phyloP scores from a whole-genome alignment of 2,797 vertebrate species.

The Chelmon rostratus region DNA sequence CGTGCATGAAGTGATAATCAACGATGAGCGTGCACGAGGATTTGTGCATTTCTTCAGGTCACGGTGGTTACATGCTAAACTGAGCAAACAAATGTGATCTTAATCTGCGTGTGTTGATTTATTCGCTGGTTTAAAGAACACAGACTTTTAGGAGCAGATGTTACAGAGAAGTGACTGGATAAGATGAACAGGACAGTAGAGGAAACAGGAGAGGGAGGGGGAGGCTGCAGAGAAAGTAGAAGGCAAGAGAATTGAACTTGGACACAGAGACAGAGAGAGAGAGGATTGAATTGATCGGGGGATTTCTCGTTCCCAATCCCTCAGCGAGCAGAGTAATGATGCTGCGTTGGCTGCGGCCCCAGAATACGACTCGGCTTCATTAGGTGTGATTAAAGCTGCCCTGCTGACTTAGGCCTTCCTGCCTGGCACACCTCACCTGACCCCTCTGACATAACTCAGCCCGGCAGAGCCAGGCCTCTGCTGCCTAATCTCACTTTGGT shows the following conservation, averaged over 20 bases:
- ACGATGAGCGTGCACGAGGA: constrained; percentile 5
- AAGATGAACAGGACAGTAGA: no score
- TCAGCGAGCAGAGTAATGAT: constrained; percentile 20
- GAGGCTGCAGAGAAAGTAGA: not conserved
- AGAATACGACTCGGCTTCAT: constrained; percentile 19
- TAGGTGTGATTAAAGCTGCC: constrained; percentile 26
- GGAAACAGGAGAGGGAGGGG: no score
- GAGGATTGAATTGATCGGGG: constrained; percentile 17
- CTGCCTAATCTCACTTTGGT: not conserved
- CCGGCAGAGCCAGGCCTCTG: not conserved
- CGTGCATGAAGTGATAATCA: constrained; percentile 60
- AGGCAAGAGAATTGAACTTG: no score
- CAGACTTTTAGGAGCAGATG: not conserved
- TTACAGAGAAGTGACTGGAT: not conserved
- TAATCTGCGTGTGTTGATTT: not conserved
- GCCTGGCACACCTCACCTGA: not conserved
- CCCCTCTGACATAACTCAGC: not conserved
- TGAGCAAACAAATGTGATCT: not conserved
- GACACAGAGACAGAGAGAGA: not conserved
- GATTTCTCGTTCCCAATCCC: constrained; percentile 11
- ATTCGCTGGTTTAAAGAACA: not conserved
- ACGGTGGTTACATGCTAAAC: constrained; percentile 1
- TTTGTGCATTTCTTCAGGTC: constrained; percentile 1
- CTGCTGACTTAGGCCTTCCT: constrained; percentile 14
- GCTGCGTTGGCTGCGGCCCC: constrained; percentile 10